Conservation (phyloP, 2,888 invertebrate genomes). For the Busseola fusca region DNA sequence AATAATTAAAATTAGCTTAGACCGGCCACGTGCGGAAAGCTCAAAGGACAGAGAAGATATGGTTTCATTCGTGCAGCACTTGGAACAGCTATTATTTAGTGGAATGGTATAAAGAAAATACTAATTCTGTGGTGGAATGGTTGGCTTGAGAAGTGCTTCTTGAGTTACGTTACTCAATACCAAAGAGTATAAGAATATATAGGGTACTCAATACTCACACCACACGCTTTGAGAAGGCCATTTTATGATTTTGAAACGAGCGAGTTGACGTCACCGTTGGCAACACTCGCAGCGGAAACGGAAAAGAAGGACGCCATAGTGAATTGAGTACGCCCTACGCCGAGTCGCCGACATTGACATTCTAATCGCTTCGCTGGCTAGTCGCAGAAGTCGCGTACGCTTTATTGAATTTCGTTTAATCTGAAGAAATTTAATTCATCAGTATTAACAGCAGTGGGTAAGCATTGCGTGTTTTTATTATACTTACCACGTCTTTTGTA, state of each 20-base stretch:
- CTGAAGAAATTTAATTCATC: slow-evolving; percentile 2
- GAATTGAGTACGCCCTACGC: slow-evolving; percentile 4
- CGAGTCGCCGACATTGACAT: slow-evolving; percentile 10
- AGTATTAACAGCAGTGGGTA: slow-evolving; percentile 36
- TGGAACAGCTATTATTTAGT: too few relatives aligned
- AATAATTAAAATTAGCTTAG: neutral
- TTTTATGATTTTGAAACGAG: neutral
- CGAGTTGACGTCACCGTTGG: neutral
- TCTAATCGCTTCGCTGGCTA: slow-evolving; percentile 2
- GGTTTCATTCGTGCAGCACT: neutral
- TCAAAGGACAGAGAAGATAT: neutral
- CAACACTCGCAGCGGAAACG: slow-evolving; percentile 15
- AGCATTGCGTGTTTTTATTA: slow-evolving; percentile 14
- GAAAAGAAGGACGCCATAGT: slow-evolving; percentile 38
- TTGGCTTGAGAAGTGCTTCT: neutral
- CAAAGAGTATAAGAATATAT: too few relatives aligned
- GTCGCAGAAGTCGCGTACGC: neutral
- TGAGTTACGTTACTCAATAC: too few relatives aligned
- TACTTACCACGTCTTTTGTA: neutral
- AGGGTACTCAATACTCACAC: too few relatives aligned
- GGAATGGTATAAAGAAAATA: neutral
- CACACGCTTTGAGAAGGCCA: neutral
- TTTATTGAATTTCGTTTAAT: neutral
- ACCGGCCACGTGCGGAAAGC: too few relatives aligned
- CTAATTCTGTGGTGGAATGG: neutral